Evolutionary conservation across 2,797 vertebrate genomes (phyloP), one percentile per base, ranked within the genome.

Genomic region (Urocyon cinereoargenteus): DNA sequence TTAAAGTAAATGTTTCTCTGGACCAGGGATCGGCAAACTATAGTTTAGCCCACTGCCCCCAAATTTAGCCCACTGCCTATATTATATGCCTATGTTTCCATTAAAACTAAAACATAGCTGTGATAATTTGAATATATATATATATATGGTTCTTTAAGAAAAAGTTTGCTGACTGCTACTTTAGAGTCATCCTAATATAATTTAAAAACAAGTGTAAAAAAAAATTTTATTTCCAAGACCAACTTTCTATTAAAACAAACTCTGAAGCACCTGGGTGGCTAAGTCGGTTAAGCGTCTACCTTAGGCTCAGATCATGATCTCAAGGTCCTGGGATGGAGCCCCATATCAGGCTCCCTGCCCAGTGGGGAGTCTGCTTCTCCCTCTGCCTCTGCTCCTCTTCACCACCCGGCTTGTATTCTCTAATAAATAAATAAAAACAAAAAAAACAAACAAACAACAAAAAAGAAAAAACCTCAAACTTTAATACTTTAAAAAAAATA

Each of bases 151-250:
- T 40, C 49, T 51, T 73, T 22, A 90, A 90, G 79, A 24, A 61
- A 53, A 57, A 72, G 40, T n/a, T 40, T 55, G 40, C 24, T 78
- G 19, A 84, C 11, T 31, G 28, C 14, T 53, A 90, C 73, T 70
- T 86, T 55, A 84, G 40, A 87, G 79, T 82, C 31, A 85, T 18
- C 40, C 45, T 86, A 61, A 70, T 70, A 77, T 86, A 86, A 55
- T 22, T 95, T 88, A 84, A 95, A 61, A 51, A 78, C 3, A 59
- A 81, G 28, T 57, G 31, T 81, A 28, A 86, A 93, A 85, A 86
- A 93, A 85, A 89, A 77, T 10, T 45, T 77, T 61, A 90, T 45
- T 26, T 73, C n/a, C n/a, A 82, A 68, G 77, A 51, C 73, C 14
- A 89, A 73, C 62, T 51, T 91, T 64, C 36, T 55, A 11, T 19